phyloP scores from a whole-genome alignment of 2,888 invertebrate genomes.

The Protonemura montana region DNA sequence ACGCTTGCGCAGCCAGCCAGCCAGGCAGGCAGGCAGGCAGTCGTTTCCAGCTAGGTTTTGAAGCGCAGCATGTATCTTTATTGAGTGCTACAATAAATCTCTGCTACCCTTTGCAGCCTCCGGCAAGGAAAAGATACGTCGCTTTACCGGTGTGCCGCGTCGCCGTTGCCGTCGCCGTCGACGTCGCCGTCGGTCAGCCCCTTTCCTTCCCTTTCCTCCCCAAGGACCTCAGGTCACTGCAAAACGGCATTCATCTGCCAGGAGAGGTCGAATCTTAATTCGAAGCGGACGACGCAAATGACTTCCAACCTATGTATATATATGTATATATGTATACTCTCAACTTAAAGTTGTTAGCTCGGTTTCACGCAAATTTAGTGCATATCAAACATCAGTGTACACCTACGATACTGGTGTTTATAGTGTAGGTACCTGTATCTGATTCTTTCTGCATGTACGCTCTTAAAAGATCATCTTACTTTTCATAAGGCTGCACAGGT shows the following conservation, averaged over 20 bases:
- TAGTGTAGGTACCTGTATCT: neutral
- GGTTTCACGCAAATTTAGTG: neutral
- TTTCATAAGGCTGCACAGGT: neutral
- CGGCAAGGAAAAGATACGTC: slow-evolving; percentile 9
- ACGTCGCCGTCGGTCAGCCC: slow-evolving; percentile 13
- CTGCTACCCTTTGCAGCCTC: slow-evolving; percentile 15
- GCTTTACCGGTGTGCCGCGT: slow-evolving; percentile 9
- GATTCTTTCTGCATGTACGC: neutral
- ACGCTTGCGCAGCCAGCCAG: neutral
- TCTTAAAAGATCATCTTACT: neutral
- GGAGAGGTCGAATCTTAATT: slow-evolving; percentile 30
- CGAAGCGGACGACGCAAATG: neutral
- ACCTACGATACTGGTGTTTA: neutral
- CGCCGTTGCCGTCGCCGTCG: neutral
- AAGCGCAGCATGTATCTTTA: slow-evolving; percentile 25
- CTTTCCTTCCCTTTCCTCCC: slow-evolving; percentile 13
- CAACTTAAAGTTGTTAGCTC: no score
- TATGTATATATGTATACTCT: no score
- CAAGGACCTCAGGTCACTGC: slow-evolving; percentile 16
- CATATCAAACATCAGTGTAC: neutral
- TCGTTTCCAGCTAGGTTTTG: neutral
- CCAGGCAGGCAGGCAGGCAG: no score
- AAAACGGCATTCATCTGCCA: slow-evolving; percentile 16
- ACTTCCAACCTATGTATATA: neutral
- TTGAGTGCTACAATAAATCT: slow-evolving; percentile 22